Evolutionary conservation across 1,140 invertebrate genomes (phyloP), one percentile per base, ranked within the genome.

Genomic region (Drosophila lacertosa): DNA sequence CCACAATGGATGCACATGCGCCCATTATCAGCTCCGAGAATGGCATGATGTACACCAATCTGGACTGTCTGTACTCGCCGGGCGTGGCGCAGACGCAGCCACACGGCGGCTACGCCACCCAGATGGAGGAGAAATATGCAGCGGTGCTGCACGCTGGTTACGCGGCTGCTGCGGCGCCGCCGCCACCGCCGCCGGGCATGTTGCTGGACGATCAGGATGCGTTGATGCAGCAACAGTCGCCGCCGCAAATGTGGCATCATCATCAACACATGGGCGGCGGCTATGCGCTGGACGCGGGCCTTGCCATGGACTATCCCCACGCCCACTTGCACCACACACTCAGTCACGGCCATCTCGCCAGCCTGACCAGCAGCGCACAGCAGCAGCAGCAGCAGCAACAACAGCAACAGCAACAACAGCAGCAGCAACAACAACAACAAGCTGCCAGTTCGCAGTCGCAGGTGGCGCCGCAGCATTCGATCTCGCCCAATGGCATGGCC

Each of bases 1-100:
- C 77, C 77, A 16, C 77, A 80, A 40, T 76, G 50, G 64, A 70
- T n/a, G 89, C 91, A 48, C 91, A 92, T 3, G 91, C 92, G 2
- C 92, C 93, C 7, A 96, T 97, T 15, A 97, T 97, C 47, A 96
- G 95, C 74, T 95, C 96, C 0, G 95, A 96, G 74, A 96, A 96
- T 58, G 96, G 97, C 0, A 92, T 97, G 39, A 97, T 96, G 89
- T 98, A 98, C 90, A 98, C 97, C 0, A 98, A 98, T 91, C 91
- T 98, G 77, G 97, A 98, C 92, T 97, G 96, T 74, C 73, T 90
- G 20, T 91, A 91, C 50, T 63, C 60, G 16, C 74, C 80, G 1
- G 57, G 50, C 15, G 54, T 72, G 29, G 42, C 50, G 9, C 82
- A 89, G 62, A 72, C 73, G 26, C 75, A 81, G 29, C 65, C 71